A percentile compares a stretch with the other conserved stretches of the same genome.
phyloP scores from a whole-genome alignment of 2,797 vertebrate species.

The Danio kyathit region DNA sequence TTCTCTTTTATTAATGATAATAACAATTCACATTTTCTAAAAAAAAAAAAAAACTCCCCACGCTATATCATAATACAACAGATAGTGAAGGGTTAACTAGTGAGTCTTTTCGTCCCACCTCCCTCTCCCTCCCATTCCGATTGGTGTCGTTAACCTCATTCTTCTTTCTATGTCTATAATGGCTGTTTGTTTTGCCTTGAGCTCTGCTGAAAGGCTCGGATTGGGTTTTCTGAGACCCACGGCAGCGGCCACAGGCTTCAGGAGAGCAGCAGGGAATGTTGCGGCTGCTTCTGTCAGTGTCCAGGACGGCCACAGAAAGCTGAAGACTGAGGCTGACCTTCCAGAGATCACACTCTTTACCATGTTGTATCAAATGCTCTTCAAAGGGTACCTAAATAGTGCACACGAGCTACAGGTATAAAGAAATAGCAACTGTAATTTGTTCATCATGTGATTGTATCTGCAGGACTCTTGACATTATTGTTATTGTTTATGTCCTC shows the following conservation, averaged over 20 bases:
- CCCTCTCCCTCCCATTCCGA: constrained; percentile 15
- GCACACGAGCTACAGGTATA: constrained; percentile 80
- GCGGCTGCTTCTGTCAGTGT: constrained; percentile 43
- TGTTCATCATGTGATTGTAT: not conserved
- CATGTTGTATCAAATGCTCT: constrained; percentile 72
- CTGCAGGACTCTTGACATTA: not conserved
- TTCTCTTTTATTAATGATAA: no score
- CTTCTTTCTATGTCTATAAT: constrained; percentile 57
- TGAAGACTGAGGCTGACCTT: constrained; percentile 70
- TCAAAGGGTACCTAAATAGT: constrained; percentile 72
- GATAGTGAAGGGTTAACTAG: constrained; percentile 59
- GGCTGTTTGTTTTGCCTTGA: constrained; percentile 61
- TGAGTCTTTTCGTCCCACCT: constrained; percentile 57
- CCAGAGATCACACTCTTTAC: constrained; percentile 64
- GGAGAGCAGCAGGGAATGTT: constrained; percentile 35
- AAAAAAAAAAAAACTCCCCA: not conserved
- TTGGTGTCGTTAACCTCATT: constrained; percentile 23
- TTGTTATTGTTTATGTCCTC: not conserved
- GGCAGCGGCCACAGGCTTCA: not conserved
- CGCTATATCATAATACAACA: not conserved
- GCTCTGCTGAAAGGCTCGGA: not conserved
- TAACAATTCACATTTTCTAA: no score
- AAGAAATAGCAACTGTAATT: not conserved
- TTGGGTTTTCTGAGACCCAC: constrained; percentile 12
- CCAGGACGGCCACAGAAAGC: constrained; percentile 56